phyloP scores from a whole-genome alignment of 1,140 invertebrate genomes.

The Bombyx mori region DNA sequence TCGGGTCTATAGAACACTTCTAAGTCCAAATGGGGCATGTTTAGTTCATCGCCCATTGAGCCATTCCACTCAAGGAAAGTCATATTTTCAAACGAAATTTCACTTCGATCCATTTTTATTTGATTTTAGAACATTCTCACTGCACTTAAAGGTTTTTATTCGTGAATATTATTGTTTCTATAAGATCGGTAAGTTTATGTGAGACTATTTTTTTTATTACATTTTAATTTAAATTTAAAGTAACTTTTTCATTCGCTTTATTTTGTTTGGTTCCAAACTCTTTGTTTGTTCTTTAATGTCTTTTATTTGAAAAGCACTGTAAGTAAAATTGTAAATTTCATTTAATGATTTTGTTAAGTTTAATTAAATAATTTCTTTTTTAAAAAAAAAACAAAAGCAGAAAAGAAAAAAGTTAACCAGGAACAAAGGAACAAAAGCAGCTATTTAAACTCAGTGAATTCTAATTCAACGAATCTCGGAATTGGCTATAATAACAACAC shows the following conservation, averaged over 20 bases:
- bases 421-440: too few species aligned
- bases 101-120: background rate
- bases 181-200: background rate
- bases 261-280: background rate
- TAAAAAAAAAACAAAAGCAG: too few species aligned
- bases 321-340: too few species aligned
- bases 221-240: background rate
- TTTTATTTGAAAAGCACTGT: too few species aligned
- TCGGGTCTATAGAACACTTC: slow-evolving; percentile 62
- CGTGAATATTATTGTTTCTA: background rate
- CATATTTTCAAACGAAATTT: background rate
- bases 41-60: slow-evolving; percentile 20
- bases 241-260: background rate
- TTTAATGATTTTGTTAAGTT: too few species aligned
- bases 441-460: too few species aligned
- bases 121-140: background rate
- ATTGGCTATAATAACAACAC: too few species aligned
- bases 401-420: too few species aligned
- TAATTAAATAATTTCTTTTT: too few species aligned
- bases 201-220: background rate
- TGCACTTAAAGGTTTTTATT: background rate
- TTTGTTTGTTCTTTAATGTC: background rate
- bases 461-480: too few species aligned
- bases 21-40: slow-evolving; percentile 31
- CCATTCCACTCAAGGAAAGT: slow-evolving; percentile 16